These are phyloP conservation scores for Ornithoptera priamus DNA, from an alignment of 2,888 invertebrate species.

Conservation along the genomic window DNA sequence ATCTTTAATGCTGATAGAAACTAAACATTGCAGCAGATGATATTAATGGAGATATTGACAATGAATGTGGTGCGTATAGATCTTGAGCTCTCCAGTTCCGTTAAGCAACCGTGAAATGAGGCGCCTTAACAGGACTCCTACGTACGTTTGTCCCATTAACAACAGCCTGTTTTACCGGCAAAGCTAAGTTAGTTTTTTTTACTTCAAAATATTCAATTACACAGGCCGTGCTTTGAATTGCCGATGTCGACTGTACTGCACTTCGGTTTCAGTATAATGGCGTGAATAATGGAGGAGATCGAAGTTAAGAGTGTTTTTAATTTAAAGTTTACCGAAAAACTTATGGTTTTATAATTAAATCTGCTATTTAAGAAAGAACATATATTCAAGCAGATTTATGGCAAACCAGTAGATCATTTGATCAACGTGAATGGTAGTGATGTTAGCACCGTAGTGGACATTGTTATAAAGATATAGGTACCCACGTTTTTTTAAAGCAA, in stretches of 20 bases:
- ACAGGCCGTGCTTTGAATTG: constrained; percentile 9
- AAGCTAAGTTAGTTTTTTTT: constrained; percentile 31
- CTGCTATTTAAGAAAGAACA: too few species aligned
- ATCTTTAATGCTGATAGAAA: neutral
- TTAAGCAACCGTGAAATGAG: constrained; percentile 73
- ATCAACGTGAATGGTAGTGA: too few species aligned
- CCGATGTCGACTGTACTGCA: neutral
- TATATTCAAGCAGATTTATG: too few species aligned
- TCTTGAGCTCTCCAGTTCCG: constrained; percentile 36
- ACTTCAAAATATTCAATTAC: constrained; percentile 32
- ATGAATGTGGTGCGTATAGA: constrained; percentile 8
- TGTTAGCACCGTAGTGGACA: too few species aligned
- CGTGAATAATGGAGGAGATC: constrained; percentile 11
- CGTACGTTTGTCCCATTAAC: constrained; percentile 59
- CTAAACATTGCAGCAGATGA: neutral
- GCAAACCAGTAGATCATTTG: too few species aligned
- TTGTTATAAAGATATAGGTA: too few species aligned
- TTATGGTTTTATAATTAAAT: too few species aligned
- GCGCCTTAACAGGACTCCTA: constrained; percentile 57
- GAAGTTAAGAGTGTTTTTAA: neutral
- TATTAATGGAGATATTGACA: constrained; percentile 23
- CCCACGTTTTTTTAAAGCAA: neutral
- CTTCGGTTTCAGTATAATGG: neutral
- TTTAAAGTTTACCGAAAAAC: too few species aligned
- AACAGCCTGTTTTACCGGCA: constrained; percentile 38